These are phyloP conservation scores for Drosophila bipectinata DNA, from an alignment of 1,140 invertebrate genomes.

Conservation along the genomic window DNA sequence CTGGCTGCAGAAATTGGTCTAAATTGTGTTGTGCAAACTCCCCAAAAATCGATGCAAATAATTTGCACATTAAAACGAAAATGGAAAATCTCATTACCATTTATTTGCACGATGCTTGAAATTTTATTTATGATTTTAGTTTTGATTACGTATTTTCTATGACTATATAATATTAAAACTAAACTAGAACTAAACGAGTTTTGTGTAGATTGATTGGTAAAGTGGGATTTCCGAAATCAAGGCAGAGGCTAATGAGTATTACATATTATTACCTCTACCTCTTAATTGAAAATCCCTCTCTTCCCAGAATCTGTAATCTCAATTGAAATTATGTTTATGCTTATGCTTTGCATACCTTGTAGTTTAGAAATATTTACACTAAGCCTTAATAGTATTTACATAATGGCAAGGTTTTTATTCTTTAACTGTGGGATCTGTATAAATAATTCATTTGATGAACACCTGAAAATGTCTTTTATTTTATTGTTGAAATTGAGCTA, in stretches of 20 bases:
- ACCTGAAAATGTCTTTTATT: constrained; percentile 79
- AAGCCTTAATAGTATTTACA: constrained; percentile 36
- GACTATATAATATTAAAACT: constrained; percentile 32
- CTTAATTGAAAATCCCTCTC: neutral
- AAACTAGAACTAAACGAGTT: constrained; percentile 25
- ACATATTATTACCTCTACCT: neutral
- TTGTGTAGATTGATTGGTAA: neutral
- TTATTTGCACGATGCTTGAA: constrained; percentile 49
- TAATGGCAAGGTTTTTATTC: constrained; percentile 15
- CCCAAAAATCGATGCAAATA: constrained; percentile 43
- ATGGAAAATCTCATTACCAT: constrained; percentile 39
- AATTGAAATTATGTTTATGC: constrained; percentile 31
- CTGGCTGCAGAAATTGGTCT: constrained; percentile 19
- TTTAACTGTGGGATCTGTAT: constrained; percentile 23
- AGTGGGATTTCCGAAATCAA: neutral
- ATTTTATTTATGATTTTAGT: constrained; percentile 25
- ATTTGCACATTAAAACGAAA: constrained; percentile 21
- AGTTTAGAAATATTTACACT: constrained; percentile 51
- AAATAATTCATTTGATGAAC: constrained; percentile 66
- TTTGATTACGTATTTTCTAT: constrained; percentile 47
- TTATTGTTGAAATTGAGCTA: constrained; percentile 66
- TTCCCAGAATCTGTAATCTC: constrained; percentile 25
- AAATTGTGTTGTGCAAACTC: neutral
- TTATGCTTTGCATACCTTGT: constrained; percentile 67
- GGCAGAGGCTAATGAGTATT: neutral